Evolutionary conservation across 2,113 vertebrate genomes (phyloP).

Genomic region (Sapayoa aenigma): DNA sequence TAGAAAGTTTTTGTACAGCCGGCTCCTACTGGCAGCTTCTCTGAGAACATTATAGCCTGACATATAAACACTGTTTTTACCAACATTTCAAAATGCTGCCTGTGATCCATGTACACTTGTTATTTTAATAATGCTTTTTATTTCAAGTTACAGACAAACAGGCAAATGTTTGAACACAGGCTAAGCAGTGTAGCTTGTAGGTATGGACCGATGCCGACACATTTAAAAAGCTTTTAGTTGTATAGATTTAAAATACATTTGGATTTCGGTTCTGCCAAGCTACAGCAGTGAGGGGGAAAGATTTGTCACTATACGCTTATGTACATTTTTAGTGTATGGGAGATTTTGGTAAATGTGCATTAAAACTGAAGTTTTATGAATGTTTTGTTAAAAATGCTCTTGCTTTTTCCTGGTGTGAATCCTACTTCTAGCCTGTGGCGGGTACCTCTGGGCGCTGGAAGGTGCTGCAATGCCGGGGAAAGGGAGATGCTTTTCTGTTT

Average conservation of each 20-base stretch:
- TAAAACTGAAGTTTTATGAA: not conserved
- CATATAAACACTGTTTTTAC: constrained; percentile 75
- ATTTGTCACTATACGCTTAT: constrained; percentile 30
- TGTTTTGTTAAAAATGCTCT: not conserved
- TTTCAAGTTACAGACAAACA: constrained; percentile 32
- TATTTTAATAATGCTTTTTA: constrained; percentile 71
- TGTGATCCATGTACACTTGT: constrained; percentile 69
- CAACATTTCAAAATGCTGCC: constrained; percentile 74
- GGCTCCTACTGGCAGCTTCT: constrained; percentile 62
- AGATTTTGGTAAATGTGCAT: constrained; percentile 32
- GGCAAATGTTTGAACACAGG: constrained; percentile 37
- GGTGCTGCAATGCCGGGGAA: not conserved
- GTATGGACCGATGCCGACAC: constrained; percentile 24
- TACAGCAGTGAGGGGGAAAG: not conserved
- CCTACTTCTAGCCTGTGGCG: fast-evolving
- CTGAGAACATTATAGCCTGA: constrained; percentile 69
- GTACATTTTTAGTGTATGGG: not conserved
- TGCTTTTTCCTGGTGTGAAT: not conserved
- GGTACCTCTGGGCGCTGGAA: not conserved
- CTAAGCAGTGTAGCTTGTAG: not conserved
- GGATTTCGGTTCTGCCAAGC: constrained; percentile 14
- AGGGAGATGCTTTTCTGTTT: not conserved
- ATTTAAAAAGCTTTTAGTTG: constrained; percentile 36
- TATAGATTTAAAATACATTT: not conserved
- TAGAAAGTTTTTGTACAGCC: constrained; percentile 33